Evolutionary conservation across 2,888 invertebrate genomes (phyloP).

Genomic region (Axea sp.): DNA sequence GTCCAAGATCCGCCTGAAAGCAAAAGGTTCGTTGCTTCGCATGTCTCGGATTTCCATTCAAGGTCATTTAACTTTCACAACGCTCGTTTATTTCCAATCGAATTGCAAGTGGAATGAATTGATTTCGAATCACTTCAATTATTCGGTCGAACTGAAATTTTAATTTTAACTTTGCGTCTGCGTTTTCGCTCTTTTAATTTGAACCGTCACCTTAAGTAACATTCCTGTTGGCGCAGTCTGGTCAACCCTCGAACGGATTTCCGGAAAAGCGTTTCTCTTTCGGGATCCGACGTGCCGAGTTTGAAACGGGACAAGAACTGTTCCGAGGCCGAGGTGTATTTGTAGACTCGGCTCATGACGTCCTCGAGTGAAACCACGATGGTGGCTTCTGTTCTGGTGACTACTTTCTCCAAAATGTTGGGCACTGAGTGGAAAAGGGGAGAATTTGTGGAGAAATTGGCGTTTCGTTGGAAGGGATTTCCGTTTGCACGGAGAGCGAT

Average conservation of each 20-base stretch:
- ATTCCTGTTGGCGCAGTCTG: constrained; percentile 34
- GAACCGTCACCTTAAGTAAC: constrained; percentile 41
- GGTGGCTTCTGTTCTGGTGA: constrained; percentile 68
- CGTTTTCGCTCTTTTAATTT: too few species aligned
- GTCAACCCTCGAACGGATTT: constrained; percentile 16
- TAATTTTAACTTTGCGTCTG: too few species aligned
- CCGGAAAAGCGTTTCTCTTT: constrained; percentile 20
- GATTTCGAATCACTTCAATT: too few species aligned
- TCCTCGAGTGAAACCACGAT: constrained; percentile 72
- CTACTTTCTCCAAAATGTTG: constrained; percentile 72
- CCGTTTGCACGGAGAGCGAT: too few species aligned
- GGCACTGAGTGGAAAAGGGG: constrained; percentile 72
- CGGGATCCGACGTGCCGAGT: constrained; percentile 70
- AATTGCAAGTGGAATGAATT: too few species aligned
- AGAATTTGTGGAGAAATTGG: too few species aligned
- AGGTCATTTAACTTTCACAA: too few species aligned
- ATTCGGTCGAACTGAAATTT: too few species aligned
- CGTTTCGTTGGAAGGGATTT: too few species aligned
- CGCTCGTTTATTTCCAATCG: too few species aligned
- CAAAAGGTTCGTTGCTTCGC: not conserved
- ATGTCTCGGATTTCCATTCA: too few species aligned
- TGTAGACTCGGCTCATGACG: constrained; percentile 74
- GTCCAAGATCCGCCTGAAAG: too few species aligned
- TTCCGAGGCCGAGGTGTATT: constrained; percentile 82
- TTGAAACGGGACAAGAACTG: constrained; percentile 73